Conservation (phyloP, 2,888 invertebrate genomes). For the Schizotus pectinicornis region DNA sequence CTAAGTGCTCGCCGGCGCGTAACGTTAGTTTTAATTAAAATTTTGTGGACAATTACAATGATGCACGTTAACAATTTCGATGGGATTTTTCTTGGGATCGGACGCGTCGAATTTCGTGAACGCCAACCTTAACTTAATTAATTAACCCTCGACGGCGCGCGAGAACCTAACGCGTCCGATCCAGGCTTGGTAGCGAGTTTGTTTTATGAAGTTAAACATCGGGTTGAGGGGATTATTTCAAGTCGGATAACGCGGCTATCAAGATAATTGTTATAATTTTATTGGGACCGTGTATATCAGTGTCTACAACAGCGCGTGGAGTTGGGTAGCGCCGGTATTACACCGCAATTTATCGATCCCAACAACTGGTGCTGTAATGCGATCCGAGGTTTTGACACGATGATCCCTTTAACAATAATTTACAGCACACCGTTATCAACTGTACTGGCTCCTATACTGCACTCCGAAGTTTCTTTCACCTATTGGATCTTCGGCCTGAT, state of each 20-base stretch:
- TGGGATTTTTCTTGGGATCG: background rate
- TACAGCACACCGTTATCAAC: slow-evolving; percentile 38
- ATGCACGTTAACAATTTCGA: slow-evolving; percentile 1
- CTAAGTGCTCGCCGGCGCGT: slow-evolving; percentile 19
- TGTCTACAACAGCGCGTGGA: slow-evolving; percentile 28
- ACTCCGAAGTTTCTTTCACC: background rate
- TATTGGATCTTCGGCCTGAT: no score
- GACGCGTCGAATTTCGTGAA: no score
- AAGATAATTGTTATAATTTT: slow-evolving; percentile 29
- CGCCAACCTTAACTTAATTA: slow-evolving; percentile 1
- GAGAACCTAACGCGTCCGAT: slow-evolving; percentile 12
- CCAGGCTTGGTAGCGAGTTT: slow-evolving; percentile 11
- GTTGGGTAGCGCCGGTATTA: slow-evolving; percentile 28
- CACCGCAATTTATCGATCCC: slow-evolving; percentile 41
- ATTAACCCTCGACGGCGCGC: slow-evolving; percentile 6
- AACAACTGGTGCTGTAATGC: slow-evolving; percentile 38
- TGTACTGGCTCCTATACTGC: slow-evolving; percentile 4
- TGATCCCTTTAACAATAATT: slow-evolving; percentile 48
- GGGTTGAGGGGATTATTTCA: slow-evolving; percentile 9
- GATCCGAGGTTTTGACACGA: slow-evolving; percentile 46
- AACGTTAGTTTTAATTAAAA: slow-evolving; percentile 15
- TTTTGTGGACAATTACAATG: slow-evolving; percentile 9
- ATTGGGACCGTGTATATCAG: slow-evolving; percentile 25
- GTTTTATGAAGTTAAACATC: slow-evolving; percentile 16
- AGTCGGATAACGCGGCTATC: slow-evolving; percentile 17